Evolutionary conservation across 2,888 invertebrate species (phyloP).

Genomic region (Netelia fuscicornis): DNA sequence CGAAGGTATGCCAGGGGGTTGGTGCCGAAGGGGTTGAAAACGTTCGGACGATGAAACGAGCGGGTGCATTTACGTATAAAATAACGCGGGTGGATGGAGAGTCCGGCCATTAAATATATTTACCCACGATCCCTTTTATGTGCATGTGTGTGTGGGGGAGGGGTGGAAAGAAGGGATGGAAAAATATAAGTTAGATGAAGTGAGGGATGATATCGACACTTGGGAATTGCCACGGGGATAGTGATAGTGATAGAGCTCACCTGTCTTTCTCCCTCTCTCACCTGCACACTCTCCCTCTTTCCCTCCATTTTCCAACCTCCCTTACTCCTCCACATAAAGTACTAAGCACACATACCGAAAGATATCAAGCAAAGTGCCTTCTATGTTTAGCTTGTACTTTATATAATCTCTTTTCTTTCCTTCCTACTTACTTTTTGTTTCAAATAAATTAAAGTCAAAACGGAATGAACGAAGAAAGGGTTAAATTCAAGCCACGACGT

Average conservation of each 20-base stretch:
- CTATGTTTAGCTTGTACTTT: constrained; percentile 47
- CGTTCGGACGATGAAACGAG: constrained; percentile 14
- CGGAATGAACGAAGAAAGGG: neutral
- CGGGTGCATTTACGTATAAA: constrained; percentile 57
- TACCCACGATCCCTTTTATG: neutral
- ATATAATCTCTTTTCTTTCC: neutral
- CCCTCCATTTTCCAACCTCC: too few species aligned
- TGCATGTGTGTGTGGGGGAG: too few species aligned
- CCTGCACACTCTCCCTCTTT: neutral
- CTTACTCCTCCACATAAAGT: constrained; percentile 24
- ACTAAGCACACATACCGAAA: neutral
- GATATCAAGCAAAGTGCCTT: constrained; percentile 64
- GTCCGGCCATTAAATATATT: constrained; percentile 32
- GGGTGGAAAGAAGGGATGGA: neutral
- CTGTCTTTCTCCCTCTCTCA: constrained; percentile 26
- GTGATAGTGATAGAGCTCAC: constrained; percentile 60
- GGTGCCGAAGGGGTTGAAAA: too few species aligned
- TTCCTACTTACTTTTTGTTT: neutral
- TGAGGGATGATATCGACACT: constrained; percentile 60
- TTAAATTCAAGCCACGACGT: neutral
- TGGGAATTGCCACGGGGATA: constrained; percentile 57
- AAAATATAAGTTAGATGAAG: constrained; percentile 64
- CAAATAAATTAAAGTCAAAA: neutral
- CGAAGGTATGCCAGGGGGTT: neutral
- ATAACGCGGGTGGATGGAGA: constrained; percentile 38